phyloP scores from a whole-genome alignment of 2,797 vertebrate species.

The Oreochromis mossambicus region DNA sequence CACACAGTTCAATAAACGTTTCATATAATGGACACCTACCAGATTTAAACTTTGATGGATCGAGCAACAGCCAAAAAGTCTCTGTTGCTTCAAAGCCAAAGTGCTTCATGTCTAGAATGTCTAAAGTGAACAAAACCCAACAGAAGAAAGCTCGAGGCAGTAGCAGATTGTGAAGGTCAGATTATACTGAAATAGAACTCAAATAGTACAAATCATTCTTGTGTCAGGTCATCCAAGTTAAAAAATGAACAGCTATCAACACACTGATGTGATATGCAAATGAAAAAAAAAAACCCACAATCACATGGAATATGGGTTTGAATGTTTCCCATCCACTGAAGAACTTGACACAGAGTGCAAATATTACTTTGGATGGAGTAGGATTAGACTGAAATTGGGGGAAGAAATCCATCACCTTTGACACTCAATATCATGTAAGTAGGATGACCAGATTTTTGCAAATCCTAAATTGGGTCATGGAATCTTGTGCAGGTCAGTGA shows the following conservation, averaged over 20 bases:
- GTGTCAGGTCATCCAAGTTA: slow-evolving; percentile 12
- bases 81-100: background rate
- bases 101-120: background rate
- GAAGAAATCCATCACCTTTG: slow-evolving; percentile 56
- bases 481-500: slow-evolving; percentile 9
- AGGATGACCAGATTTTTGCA: slow-evolving; percentile 51
- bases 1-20: background rate
- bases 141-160: background rate
- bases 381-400: slow-evolving; percentile 52
- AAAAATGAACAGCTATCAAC: slow-evolving; percentile 28
- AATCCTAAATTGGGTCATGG: slow-evolving; percentile 54
- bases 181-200: slow-evolving; percentile 15
- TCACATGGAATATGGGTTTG: slow-evolving; percentile 14
- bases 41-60: background rate
- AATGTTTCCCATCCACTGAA: background rate
- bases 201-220: slow-evolving; percentile 3
- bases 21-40: background rate
- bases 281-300: slow-evolving; percentile 3
- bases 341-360: slow-evolving; percentile 25
- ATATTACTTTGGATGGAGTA: slow-evolving; percentile 49
- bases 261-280: slow-evolving; percentile 21
- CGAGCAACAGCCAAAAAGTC: background rate
- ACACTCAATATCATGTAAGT: slow-evolving; percentile 55
- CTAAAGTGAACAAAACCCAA: background rate
- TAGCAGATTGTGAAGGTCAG: slow-evolving; percentile 4